A percentile compares a stretch with the other conserved stretches of the same genome.
These are phyloP conservation scores for Protula sp. DNA, from an alignment of 2,888 invertebrate species.

Conservation along the genomic window DNA sequence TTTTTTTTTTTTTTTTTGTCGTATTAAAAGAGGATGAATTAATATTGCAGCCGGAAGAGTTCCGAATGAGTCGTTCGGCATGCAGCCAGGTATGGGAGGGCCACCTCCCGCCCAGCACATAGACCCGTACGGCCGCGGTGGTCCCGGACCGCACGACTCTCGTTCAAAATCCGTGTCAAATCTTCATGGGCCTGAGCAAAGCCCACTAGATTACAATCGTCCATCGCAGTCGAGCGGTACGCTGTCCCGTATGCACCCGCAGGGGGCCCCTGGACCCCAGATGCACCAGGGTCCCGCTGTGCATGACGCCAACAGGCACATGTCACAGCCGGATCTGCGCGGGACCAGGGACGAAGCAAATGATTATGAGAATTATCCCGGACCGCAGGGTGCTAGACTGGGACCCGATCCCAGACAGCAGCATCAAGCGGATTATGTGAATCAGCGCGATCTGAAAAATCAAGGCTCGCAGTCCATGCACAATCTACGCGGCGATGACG, in stretches of 20 bases:
- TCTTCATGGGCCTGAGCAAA: neutral
- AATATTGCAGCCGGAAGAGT: too few species aligned
- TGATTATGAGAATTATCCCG: conserved; percentile 44
- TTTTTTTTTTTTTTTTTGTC: too few species aligned
- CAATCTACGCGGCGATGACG: neutral
- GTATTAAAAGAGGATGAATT: too few species aligned
- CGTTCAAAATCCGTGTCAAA: neutral
- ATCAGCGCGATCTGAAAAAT: conserved; percentile 6
- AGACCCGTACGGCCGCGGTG: conserved; percentile 3
- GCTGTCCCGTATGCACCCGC: neutral
- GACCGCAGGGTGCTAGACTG: conserved; percentile 18
- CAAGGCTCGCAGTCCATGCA: neutral
- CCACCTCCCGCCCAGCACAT: neutral
- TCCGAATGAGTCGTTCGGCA: too few species aligned
- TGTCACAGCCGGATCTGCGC: conserved; percentile 12
- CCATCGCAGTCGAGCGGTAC: neutral
- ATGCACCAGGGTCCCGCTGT: neutral
- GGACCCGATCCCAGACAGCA: conserved; percentile 13
- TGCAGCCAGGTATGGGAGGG: too few species aligned
- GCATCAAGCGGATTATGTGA: conserved; percentile 13
- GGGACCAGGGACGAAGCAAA: conserved; percentile 12
- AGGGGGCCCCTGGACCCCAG: neutral
- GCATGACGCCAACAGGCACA: neutral
- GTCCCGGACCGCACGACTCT: conserved; percentile 11
- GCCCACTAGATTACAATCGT: too few species aligned